These are phyloP conservation scores for Amphiura filiformis DNA, from an alignment of 35 echinoderm and acorn worm species.

Conservation along the genomic window DNA sequence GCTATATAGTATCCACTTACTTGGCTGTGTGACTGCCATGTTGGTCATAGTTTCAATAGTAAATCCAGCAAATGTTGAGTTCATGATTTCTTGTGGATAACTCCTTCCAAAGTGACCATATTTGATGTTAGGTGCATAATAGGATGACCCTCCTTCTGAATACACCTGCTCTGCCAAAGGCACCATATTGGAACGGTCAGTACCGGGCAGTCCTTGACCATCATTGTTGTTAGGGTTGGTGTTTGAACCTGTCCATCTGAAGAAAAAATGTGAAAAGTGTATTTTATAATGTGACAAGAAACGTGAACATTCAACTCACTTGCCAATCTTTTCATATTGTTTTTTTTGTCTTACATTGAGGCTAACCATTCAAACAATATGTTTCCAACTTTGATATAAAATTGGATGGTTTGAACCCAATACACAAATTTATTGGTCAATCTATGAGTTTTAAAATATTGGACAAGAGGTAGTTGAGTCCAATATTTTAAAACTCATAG, in stretches of 20 bases:
- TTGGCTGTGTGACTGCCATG: conserved; percentile 51
- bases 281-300: background rate
- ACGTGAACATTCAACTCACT: background rate
- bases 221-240: conserved; percentile 98
- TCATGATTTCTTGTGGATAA: conserved; percentile 63
- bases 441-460: no score
- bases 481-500: no score
- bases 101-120: conserved; percentile 83
- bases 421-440: no score
- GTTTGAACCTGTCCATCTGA: conserved; percentile 95
- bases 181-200: conserved; percentile 83
- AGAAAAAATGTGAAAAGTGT: conserved; percentile 22
- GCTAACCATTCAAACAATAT: no score
- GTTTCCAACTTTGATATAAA: no score
- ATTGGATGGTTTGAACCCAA: no score
- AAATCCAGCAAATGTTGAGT: conserved; percentile 75
- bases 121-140: conserved; percentile 76
- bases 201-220: conserved; percentile 88
- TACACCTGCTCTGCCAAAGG: conserved; percentile 56
- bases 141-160: conserved; percentile 54
- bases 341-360: no score
- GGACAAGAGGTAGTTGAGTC: no score
- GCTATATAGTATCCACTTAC: no score
- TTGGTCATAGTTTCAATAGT: conserved; percentile 53
- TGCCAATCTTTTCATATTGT: no score